phyloP scores from a whole-genome alignment of 2,888 invertebrate genomes.

The Cosmia trapezina region DNA sequence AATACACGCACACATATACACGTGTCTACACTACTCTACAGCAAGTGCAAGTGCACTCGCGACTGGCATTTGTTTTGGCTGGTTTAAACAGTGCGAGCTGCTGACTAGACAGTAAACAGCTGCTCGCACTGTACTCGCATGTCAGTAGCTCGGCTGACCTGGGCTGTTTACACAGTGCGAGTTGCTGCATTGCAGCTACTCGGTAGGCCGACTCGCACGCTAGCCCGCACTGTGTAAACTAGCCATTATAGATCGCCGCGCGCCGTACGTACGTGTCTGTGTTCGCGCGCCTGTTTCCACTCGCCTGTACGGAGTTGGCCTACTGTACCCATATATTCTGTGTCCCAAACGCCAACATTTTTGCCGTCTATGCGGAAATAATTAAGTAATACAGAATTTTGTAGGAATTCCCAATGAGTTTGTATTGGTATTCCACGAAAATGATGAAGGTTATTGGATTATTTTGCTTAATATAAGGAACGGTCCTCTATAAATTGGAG shows the following conservation, averaged over 20 bases:
- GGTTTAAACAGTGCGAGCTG: no score
- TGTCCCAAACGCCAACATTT: conserved; percentile 45
- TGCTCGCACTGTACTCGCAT: no score
- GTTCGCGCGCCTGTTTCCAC: background rate
- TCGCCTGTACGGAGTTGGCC: background rate
- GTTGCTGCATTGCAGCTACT: no score
- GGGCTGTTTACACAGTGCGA: no score
- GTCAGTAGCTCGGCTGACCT: no score
- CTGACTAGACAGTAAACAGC: no score
- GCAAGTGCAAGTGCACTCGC: background rate
- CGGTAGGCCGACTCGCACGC: no score
- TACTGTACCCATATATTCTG: conserved; percentile 11
- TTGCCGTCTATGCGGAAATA: conserved; percentile 61
- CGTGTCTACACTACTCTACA: no score
- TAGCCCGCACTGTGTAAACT: no score
- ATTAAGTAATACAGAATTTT: conserved; percentile 66
- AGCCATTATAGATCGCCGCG: no score
- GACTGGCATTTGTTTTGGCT: background rate
- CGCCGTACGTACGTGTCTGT: background rate
- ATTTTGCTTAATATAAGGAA: conserved; percentile 38
- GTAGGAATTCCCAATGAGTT: conserved; percentile 55
- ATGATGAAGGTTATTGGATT: conserved; percentile 38
- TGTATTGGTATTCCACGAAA: conserved; percentile 54
- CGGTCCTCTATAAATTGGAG: background rate
- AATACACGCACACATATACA: background rate